Conservation (phyloP, 2,113 vertebrate species). For the pig (Sus scrofa) region DNA sequence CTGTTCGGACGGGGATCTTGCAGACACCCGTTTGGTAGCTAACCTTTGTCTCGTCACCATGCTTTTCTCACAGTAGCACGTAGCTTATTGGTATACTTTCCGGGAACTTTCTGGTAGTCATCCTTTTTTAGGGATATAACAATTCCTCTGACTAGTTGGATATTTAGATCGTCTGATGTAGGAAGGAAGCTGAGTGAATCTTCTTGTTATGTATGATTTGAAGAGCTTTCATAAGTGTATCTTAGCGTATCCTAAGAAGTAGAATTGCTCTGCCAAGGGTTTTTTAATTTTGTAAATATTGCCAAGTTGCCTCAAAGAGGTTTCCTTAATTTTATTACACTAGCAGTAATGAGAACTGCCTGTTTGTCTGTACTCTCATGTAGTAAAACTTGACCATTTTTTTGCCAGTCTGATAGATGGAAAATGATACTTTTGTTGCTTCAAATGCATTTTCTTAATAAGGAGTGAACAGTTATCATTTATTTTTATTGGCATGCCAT, state of each 20-base stretch:
- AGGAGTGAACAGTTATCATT: not conserved
- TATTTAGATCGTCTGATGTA: not conserved
- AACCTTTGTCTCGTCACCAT: not conserved
- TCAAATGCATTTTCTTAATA: slow-evolving; percentile 15
- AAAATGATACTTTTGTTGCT: not conserved
- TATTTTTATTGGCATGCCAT: not conserved
- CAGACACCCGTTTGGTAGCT: not conserved
- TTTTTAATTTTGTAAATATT: not conserved
- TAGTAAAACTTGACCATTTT: not conserved
- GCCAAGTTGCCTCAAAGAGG: not conserved
- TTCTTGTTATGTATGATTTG: not conserved
- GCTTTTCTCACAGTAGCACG: not conserved
- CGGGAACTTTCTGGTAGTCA: not conserved
- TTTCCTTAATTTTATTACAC: not conserved
- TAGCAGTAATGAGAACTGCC: not conserved
- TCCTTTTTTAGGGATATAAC: not conserved
- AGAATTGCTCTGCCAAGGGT: not conserved
- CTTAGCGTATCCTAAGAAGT: not conserved
- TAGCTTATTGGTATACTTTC: not conserved
- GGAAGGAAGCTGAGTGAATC: not conserved
- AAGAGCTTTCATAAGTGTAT: not conserved
- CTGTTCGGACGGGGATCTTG: not conserved
- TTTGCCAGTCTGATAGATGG: not conserved
- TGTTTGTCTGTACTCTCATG: not conserved
- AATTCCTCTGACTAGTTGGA: not conserved